Conservation (phyloP, 2,113 vertebrate genomes). For the Neodon shergylaensis region DNA sequence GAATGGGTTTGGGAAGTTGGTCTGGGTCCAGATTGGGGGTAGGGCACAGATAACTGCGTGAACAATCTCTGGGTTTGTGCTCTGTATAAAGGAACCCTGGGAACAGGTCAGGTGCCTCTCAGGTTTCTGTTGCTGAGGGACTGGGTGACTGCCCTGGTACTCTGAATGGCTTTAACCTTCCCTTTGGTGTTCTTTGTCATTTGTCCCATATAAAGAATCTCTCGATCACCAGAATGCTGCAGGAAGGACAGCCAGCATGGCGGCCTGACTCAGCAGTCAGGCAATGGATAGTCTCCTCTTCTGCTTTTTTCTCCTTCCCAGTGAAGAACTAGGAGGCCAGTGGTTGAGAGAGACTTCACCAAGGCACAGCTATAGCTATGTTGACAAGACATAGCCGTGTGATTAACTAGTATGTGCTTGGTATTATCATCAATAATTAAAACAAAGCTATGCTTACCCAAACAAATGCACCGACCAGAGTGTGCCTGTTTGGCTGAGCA, state of each 20-base stretch:
- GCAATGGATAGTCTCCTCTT: background rate
- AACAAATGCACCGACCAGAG: slow-evolving; percentile 61
- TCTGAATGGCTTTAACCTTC: background rate
- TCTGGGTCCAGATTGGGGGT: background rate
- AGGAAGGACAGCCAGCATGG: background rate
- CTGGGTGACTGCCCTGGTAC: background rate
- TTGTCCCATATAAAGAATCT: background rate
- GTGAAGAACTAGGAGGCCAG: slow-evolving; percentile 64
- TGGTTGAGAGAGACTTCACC: slow-evolving; percentile 55
- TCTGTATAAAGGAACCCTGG: background rate
- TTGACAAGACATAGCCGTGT: slow-evolving; percentile 57
- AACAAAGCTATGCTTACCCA: slow-evolving; percentile 62
- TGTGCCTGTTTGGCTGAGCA: slow-evolving; percentile 47
- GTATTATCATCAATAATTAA: slow-evolving; percentile 76
- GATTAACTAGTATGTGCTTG: slow-evolving; percentile 56
- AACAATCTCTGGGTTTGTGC: background rate
- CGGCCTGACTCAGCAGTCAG: background rate
- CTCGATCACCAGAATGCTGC: background rate
- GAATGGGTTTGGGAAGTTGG: slow-evolving; percentile 5
- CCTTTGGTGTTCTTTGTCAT: slow-evolving; percentile 1
- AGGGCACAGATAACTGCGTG: background rate
- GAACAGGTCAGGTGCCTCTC: too few relatives aligned
- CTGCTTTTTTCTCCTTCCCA: slow-evolving; percentile 41
- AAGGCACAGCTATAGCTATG: slow-evolving; percentile 49
- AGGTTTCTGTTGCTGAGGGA: slow-evolving; percentile 19